phyloP scores from a whole-genome alignment of 2,797 vertebrate genomes.

The Emys orbicularis region DNA sequence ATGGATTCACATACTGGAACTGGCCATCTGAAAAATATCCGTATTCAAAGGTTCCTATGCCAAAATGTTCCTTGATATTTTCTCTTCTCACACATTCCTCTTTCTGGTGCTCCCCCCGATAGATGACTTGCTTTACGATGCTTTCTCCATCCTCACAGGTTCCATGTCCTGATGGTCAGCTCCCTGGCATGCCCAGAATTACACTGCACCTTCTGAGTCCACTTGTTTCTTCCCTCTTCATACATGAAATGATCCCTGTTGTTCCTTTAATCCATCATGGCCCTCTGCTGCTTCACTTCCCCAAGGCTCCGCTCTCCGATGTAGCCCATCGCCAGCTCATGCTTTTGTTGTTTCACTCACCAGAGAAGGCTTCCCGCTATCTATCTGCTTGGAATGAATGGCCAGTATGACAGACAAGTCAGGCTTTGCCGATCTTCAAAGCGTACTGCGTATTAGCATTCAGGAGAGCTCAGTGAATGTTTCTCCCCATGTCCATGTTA shows the following conservation, averaged over 20 bases:
- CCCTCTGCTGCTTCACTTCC: not conserved
- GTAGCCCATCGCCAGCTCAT: not conserved
- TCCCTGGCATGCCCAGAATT: not conserved
- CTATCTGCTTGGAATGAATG: not conserved
- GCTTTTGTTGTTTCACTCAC: not conserved
- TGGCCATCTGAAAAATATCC: not conserved
- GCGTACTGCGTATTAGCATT: not conserved
- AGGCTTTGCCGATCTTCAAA: not conserved
- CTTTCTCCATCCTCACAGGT: not conserved
- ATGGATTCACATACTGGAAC: not conserved
- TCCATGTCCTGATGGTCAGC: not conserved
- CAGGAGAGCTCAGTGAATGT: not conserved
- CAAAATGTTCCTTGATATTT: not conserved
- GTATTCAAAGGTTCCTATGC: not conserved
- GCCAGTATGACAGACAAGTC: not conserved
- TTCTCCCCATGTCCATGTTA: not conserved
- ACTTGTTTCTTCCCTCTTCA: rapidly evolving
- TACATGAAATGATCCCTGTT: not conserved
- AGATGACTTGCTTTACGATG: not conserved
- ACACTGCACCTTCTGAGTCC: rapidly evolving
- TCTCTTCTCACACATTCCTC: not conserved
- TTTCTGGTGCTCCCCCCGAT: not conserved
- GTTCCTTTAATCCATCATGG: not conserved
- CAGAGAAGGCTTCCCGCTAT: not conserved
- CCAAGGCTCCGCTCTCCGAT: not conserved